phyloP scores from a whole-genome alignment of 30 jellyfish, hydroid and myxozoan genomes.

The Hydractinia symbiolongicarpus region DNA sequence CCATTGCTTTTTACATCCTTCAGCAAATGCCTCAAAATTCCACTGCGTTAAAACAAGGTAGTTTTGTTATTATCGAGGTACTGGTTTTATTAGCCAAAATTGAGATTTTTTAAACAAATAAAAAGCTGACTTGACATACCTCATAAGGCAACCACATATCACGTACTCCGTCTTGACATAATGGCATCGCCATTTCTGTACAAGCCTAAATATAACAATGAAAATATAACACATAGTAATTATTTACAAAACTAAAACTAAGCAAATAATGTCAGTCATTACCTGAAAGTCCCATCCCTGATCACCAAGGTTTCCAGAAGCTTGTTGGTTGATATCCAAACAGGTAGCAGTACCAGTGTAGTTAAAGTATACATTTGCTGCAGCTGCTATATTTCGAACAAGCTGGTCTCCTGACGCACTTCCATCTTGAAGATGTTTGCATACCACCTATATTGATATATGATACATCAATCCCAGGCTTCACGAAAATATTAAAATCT shows the following conservation, averaged over 20 bases:
- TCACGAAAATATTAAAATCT: neutral
- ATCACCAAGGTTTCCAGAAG: conserved; percentile 82
- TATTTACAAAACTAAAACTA: neutral
- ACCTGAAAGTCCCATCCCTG: conserved; percentile 98
- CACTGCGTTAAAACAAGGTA: conserved; percentile 34
- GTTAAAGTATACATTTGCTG: conserved; percentile 82
- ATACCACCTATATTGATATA: conserved; percentile 56
- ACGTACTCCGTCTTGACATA: conserved; percentile 72
- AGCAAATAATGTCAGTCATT: neutral
- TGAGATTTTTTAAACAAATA: neutral
- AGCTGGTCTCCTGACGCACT: conserved; percentile 57
- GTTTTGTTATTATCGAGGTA: too few relatives aligned
- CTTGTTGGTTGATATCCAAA: conserved; percentile 68
- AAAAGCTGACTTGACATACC: conserved; percentile 34
- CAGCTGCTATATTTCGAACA: conserved; percentile 53
- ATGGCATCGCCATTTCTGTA: conserved; percentile 98
- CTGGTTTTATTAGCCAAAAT: neutral
- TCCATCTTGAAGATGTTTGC: conserved; percentile 68
- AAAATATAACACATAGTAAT: neutral
- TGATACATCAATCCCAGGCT: neutral
- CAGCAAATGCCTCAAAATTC: conserved; percentile 86
- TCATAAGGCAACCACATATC: conserved; percentile 72
- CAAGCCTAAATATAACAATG: conserved; percentile 60
- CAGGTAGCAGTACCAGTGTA: conserved; percentile 89
- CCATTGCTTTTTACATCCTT: conserved; percentile 72